phyloP scores from a whole-genome alignment of 2,888 invertebrate genomes.

The Clepsis dumicolana region DNA sequence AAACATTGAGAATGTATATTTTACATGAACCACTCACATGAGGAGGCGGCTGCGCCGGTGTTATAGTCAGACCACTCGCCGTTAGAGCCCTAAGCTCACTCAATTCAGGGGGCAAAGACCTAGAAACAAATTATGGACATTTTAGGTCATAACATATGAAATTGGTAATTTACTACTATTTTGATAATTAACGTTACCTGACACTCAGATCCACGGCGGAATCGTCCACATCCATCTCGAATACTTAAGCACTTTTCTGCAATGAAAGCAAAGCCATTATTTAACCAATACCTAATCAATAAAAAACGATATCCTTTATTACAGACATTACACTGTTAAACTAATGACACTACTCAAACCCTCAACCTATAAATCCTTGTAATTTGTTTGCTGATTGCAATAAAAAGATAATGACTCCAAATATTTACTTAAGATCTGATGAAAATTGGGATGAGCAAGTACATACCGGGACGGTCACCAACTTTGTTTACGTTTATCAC shows the following conservation, averaged over 20 bases:
- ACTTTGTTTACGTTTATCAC: conserved; percentile 36
- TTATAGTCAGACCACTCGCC: conserved; percentile 88
- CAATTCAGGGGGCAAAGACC: conserved; percentile 81
- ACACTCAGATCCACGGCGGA: conserved; percentile 95
- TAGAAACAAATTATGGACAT: conserved; percentile 49
- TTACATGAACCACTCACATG: conserved; percentile 68
- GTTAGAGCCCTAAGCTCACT: conserved; percentile 87
- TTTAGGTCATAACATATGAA: conserved; percentile 14
- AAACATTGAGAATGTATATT: conserved; percentile 17
- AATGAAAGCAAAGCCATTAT: conserved; percentile 55
- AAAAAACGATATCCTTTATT: conserved; percentile 43
- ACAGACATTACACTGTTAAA: conserved; percentile 11
- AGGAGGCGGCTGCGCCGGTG: conserved; percentile 87
- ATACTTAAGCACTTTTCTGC: conserved; percentile 57
- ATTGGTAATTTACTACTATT: conserved; percentile 38
- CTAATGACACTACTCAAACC: conserved; percentile 7
- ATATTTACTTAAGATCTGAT: conserved; percentile 48
- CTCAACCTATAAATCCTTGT: conserved; percentile 26
- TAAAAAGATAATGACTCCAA: conserved; percentile 44
- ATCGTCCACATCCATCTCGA: conserved; percentile 95
- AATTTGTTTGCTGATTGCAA: conserved; percentile 39
- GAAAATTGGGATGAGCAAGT: conserved; percentile 43
- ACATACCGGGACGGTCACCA: conserved; percentile 27
- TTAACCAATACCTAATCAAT: conserved; percentile 40
- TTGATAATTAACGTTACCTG: conserved; percentile 82